These are phyloP conservation scores for Tetramorium alpestre DNA, from an alignment of 1,140 invertebrate species.

Conservation along the genomic window DNA sequence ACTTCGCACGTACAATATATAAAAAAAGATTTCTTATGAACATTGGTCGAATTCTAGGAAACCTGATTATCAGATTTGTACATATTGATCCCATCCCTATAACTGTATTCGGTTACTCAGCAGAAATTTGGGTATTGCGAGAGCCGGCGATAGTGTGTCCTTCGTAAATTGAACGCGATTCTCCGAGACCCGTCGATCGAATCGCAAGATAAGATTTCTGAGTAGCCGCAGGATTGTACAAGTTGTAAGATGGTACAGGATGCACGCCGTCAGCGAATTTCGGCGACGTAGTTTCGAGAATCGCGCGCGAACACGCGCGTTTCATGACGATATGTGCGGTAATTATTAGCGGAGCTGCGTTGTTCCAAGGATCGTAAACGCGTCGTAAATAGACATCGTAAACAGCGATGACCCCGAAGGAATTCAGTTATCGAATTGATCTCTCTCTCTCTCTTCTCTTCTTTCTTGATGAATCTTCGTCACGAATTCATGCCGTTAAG, in stretches of 20 bases:
- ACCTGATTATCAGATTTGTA: too few species aligned
- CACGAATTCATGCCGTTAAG: neutral
- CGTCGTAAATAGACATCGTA: neutral
- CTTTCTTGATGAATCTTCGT: neutral
- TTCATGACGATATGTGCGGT: neutral
- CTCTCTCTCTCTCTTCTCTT: neutral
- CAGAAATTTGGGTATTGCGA: neutral
- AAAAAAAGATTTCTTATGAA: too few species aligned
- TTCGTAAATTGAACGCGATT: neutral
- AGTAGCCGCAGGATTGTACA: neutral
- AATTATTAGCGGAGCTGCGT: neutral
- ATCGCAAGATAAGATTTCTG: slow-evolving; percentile 30
- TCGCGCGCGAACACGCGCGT: too few species aligned
- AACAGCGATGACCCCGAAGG: neutral
- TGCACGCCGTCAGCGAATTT: neutral
- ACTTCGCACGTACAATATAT: too few species aligned
- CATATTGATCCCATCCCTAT: too few species aligned
- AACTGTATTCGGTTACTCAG: neutral
- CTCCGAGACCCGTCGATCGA: neutral
- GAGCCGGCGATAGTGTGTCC: neutral
- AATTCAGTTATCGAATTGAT: slow-evolving; percentile 8
- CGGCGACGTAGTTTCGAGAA: neutral
- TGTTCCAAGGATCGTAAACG: neutral
- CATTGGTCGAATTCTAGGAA: too few species aligned
- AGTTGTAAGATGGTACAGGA: neutral